Conservation (phyloP, 2,113 vertebrate species). For the Bolborhynchus lineola region DNA sequence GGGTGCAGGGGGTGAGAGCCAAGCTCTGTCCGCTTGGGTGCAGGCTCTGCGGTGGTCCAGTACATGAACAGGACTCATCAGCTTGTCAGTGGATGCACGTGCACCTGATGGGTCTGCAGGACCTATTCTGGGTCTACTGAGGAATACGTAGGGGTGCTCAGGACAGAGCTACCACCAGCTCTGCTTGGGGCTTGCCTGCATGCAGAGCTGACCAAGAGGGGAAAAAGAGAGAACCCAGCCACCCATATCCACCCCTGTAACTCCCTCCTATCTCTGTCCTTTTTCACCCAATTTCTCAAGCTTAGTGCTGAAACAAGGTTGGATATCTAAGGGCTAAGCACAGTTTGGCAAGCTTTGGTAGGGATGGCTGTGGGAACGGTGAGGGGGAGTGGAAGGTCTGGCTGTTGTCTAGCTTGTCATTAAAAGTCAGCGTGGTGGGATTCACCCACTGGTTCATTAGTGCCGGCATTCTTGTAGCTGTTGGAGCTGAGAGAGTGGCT, state of each 20-base stretch:
- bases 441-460: slow-evolving; percentile 39
- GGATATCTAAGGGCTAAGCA: neutral
- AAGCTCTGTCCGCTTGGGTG: neutral
- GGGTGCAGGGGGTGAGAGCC: neutral
- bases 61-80: rapidly evolving
- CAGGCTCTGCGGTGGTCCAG: neutral
- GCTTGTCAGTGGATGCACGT: neutral
- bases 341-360: neutral
- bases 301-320: neutral
- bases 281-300: neutral
- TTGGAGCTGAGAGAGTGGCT: slow-evolving; percentile 8
- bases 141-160: neutral
- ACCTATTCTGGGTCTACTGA: rapidly evolving
- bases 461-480: neutral
- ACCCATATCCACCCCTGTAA: neutral
- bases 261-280: neutral
- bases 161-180: neutral
- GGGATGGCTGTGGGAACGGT: neutral
- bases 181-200: neutral
- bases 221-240: neutral
- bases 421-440: neutral
- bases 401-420: neutral
- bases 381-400: neutral
- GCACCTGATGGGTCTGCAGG: neutral
- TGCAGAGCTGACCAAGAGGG: neutral